These are phyloP conservation scores for Morinoia aosen DNA, from an alignment of 2,888 invertebrate genomes.

Conservation along the genomic window DNA sequence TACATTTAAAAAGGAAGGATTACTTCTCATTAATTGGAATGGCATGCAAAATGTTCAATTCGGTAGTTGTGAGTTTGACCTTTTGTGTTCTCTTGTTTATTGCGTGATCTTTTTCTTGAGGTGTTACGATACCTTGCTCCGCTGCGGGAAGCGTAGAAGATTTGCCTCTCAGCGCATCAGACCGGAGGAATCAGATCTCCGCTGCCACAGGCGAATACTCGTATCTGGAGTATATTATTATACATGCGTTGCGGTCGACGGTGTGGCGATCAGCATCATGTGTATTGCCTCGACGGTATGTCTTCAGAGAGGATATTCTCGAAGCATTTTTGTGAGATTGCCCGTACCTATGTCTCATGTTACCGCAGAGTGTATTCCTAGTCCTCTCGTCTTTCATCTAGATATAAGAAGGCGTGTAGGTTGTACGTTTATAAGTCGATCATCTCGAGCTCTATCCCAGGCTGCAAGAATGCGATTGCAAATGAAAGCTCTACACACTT, in stretches of 20 bases:
- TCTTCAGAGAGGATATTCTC: neutral
- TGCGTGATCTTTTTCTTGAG: neutral
- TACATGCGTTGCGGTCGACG: neutral
- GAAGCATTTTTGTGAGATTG: neutral
- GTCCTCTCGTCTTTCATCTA: neutral
- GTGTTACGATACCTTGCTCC: neutral
- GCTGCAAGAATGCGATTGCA: neutral
- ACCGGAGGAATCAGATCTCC: too few relatives aligned
- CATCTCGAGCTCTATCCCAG: neutral
- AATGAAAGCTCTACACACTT: neutral
- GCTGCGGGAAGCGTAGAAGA: neutral
- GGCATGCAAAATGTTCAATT: neutral
- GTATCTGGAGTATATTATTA: neutral
- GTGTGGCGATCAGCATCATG: neutral
- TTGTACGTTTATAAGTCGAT: neutral
- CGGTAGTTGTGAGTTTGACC: neutral
- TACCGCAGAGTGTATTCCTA: neutral
- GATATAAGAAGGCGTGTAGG: neutral
- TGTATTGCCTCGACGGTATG: neutral
- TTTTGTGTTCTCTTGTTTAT: too few relatives aligned
- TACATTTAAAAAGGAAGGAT: neutral
- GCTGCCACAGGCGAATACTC: neutral
- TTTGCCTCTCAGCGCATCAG: too few relatives aligned
- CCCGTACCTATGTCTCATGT: neutral
- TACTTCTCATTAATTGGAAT: neutral